phyloP scores from a whole-genome alignment of 1,140 invertebrate genomes.

The Anagrus nilaparvatae region DNA sequence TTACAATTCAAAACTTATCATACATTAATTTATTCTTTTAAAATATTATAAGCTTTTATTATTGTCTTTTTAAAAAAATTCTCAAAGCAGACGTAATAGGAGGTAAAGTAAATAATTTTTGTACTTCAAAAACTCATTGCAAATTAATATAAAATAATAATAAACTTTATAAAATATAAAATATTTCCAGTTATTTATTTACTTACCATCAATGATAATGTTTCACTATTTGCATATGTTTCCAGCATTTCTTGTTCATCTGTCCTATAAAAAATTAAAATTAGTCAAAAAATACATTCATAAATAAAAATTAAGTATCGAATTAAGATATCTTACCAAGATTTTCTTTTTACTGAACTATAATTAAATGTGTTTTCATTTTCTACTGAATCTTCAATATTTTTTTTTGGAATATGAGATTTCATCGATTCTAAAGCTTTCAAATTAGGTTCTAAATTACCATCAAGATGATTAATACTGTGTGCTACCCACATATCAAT shows the following conservation, averaged over 20 bases:
- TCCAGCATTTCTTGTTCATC: conserved; percentile 29
- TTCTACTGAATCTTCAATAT: too few relatives aligned
- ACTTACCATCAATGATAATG: conserved; percentile 17
- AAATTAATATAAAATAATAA: conserved; percentile 3
- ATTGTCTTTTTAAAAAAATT: neutral
- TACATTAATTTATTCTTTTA: too few relatives aligned
- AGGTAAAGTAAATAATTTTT: neutral
- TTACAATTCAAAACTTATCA: too few relatives aligned
- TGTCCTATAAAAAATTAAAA: conserved; percentile 12
- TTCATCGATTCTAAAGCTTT: conserved; percentile 29
- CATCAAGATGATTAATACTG: conserved; percentile 22
- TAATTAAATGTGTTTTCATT: too few relatives aligned
- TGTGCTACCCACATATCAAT: conserved; percentile 38
- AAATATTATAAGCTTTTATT: too few relatives aligned
- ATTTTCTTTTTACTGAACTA: too few relatives aligned
- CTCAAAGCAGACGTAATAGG: neutral
- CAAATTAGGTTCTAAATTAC: conserved; percentile 28
- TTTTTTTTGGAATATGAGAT: conserved; percentile 10
- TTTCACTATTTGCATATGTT: conserved; percentile 23
- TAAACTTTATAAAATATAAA: neutral
- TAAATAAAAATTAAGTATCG: neutral
- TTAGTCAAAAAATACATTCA: conserved; percentile 1
- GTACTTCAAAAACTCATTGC: conserved; percentile 2
- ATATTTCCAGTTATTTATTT: conserved; percentile 15
- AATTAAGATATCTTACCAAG: too few relatives aligned